Conservation (phyloP, 2,113 vertebrate genomes). For the Excalfactoria chinensis region DNA sequence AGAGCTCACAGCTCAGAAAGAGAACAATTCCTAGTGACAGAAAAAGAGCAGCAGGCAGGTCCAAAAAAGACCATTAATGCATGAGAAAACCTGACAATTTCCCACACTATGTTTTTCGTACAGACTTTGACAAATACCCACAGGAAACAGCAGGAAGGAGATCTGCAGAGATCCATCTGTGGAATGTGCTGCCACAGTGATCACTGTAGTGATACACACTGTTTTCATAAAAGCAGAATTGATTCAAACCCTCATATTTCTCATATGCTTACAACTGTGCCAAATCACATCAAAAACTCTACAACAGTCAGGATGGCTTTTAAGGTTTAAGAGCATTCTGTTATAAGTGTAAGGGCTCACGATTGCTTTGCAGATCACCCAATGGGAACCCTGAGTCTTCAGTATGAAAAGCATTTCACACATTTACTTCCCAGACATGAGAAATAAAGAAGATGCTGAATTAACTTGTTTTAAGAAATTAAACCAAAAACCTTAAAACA, state of each 20-base stretch:
- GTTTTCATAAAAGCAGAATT: neutral
- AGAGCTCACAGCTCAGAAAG: neutral
- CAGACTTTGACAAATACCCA: neutral
- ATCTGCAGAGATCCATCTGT: neutral
- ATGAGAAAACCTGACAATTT: neutral
- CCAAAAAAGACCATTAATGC: neutral
- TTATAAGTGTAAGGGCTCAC: neutral
- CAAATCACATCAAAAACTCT: neutral
- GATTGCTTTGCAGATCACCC: neutral
- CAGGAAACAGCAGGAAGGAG: rapidly evolving
- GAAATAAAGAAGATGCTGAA: neutral
- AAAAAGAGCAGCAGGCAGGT: neutral
- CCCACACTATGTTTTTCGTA: rapidly evolving
- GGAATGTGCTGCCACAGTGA: neutral
- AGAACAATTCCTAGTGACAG: neutral
- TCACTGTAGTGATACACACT: neutral
- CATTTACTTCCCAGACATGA: neutral
- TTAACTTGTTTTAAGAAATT: neutral
- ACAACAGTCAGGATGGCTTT: neutral
- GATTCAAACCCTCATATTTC: neutral
- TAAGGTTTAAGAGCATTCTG: neutral
- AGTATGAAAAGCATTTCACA: neutral
- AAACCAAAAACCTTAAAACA: neutral
- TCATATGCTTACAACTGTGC: neutral
- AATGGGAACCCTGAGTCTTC: neutral